phyloP scores from a whole-genome alignment of 2,797 vertebrate genomes.

The Eulemur mongoz region DNA sequence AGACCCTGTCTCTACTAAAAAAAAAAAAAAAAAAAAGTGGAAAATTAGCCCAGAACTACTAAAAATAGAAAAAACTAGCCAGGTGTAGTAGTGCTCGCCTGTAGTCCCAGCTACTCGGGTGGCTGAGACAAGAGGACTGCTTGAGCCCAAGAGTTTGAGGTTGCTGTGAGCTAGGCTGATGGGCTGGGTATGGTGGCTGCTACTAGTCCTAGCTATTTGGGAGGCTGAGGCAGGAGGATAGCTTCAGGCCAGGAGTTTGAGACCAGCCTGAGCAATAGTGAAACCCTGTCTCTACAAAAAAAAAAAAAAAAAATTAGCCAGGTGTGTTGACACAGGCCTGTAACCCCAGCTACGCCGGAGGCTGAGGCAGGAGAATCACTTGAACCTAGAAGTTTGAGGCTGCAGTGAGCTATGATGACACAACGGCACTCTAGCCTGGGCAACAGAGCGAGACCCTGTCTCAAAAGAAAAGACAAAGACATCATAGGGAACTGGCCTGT shows the following conservation, averaged over 20 bases:
- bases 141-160: neutral
- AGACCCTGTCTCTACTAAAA: too few species aligned
- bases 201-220: neutral
- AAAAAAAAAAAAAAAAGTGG: too few species aligned
- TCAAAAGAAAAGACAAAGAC: neutral
- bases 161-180: neutral
- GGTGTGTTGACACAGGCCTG: neutral
- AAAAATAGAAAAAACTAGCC: too few species aligned
- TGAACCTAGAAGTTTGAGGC: neutral
- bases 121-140: neutral
- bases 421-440: neutral
- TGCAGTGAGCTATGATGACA: neutral
- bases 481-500: too few species aligned
- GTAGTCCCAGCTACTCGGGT: neutral
- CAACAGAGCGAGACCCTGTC: neutral
- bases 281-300: neutral
- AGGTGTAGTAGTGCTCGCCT: too few species aligned
- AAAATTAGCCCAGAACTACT: too few species aligned
- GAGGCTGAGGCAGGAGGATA: neutral
- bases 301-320: neutral
- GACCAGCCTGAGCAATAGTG: neutral
- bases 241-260: neutral
- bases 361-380: neutral
- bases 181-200: neutral
- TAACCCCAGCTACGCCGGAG: neutral